Percentiles rank a stretch among this genome's conserved stretches.
phyloP scores from a whole-genome alignment of 2,113 vertebrate genomes.

The Candoia aspera region DNA sequence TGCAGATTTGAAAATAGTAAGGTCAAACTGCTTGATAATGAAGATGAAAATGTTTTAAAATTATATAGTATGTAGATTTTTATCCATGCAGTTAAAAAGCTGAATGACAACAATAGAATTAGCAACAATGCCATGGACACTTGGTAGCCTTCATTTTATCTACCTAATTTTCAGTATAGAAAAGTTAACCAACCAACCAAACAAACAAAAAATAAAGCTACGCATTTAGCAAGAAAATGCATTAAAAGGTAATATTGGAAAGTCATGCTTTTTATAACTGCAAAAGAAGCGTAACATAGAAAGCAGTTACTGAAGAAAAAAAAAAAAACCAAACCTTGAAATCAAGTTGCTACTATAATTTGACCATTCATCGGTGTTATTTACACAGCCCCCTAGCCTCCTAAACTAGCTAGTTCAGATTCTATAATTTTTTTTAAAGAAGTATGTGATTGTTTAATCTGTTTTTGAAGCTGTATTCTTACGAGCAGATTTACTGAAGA shows the following conservation, averaged over 20 bases:
- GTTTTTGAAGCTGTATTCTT: background rate
- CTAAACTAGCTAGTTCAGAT: constrained; percentile 3
- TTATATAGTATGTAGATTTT: constrained; percentile 21
- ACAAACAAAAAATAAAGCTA: constrained; percentile 28
- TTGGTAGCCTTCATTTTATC: constrained; percentile 40
- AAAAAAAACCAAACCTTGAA: constrained; percentile 41
- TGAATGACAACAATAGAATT: background rate
- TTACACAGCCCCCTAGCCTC: constrained; percentile 18
- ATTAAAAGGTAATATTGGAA: constrained; percentile 44
- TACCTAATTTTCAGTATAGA: constrained; percentile 42
- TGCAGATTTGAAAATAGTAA: constrained; percentile 12
- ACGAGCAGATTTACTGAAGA: background rate
- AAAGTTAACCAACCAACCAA: constrained; percentile 28
- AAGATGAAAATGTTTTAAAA: constrained; percentile 25
- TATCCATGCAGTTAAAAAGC: constrained; percentile 18
- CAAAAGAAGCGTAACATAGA: background rate
- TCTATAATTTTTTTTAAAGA: background rate
- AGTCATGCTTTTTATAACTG: constrained; percentile 11
- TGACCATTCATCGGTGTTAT: constrained; percentile 37
- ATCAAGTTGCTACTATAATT: constrained; percentile 23
- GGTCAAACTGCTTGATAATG: constrained; percentile 19
- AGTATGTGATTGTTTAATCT: background rate
- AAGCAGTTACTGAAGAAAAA: constrained; percentile 27
- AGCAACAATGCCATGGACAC: constrained; percentile 19
- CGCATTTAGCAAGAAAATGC: constrained; percentile 7